A percentile compares a stretch with the other conserved stretches of the same genome.
Evolutionary conservation across 2,888 invertebrate genomes (phyloP).

Genomic region (Cephus runcator): DNA sequence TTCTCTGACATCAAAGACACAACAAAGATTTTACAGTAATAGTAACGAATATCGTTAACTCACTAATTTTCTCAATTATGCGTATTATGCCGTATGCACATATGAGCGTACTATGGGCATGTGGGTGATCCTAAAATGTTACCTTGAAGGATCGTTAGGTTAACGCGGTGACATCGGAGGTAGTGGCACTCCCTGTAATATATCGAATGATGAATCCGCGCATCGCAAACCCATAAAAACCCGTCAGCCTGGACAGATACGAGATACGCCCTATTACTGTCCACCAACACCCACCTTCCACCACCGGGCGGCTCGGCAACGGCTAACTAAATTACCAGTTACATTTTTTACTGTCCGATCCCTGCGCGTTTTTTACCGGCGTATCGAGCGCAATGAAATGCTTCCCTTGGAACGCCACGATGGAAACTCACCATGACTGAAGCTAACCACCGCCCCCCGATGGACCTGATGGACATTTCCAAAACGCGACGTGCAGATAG

Average conservation of each 20-base stretch:
- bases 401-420: conserved; percentile 36
- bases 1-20: too few species aligned
- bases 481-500: neutral
- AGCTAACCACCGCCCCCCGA: neutral
- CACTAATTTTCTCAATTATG: neutral
- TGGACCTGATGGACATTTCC: neutral
- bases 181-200: conserved; percentile 47
- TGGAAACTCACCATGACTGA: conserved; percentile 19
- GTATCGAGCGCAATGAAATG: conserved; percentile 62
- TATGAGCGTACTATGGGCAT: neutral
- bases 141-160: conserved; percentile 51
- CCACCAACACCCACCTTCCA: conserved; percentile 49
- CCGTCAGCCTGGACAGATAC: conserved; percentile 62
- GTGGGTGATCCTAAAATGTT: conserved; percentile 38
- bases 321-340: conserved; percentile 65
- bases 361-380: conserved; percentile 55
- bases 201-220: conserved; percentile 63
- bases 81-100: neutral
- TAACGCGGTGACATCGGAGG: conserved; percentile 53
- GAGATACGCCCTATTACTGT: conserved; percentile 64
- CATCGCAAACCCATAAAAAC: conserved; percentile 64
- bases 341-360: conserved; percentile 64
- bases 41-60: neutral
- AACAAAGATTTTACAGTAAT: neutral
- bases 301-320: conserved; percentile 48